Percentiles rank a stretch among this genome's conserved stretches.
phyloP scores from a whole-genome alignment of 1,140 invertebrate genomes.

The Chymomyza costata region DNA sequence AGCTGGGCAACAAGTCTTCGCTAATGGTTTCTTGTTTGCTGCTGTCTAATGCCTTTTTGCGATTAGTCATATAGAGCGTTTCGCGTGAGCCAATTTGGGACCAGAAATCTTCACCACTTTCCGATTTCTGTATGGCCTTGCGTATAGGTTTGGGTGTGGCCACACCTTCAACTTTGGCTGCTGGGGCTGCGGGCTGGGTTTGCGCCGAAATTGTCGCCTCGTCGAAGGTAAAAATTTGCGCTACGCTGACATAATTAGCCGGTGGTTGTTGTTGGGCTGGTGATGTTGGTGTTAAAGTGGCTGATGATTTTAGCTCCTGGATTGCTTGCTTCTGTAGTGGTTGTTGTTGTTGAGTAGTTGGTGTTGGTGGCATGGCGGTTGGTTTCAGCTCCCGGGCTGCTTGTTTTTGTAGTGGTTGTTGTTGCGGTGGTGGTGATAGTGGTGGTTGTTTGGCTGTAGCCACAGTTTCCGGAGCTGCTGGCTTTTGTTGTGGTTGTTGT shows the following conservation, averaged over 20 bases:
- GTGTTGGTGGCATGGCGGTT: too few relatives aligned
- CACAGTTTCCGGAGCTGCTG: not conserved
- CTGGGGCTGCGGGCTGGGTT: slow-evolving; percentile 7
- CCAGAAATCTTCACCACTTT: slow-evolving; percentile 74
- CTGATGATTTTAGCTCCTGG: not conserved
- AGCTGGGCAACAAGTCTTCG: not conserved
- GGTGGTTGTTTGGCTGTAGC: too few relatives aligned
- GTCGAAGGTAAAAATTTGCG: slow-evolving; percentile 65
- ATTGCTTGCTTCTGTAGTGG: not conserved
- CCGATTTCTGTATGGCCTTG: slow-evolving; percentile 55
- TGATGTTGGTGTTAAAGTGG: not conserved
- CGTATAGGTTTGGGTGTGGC: slow-evolving; percentile 58
- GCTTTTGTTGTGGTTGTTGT: not conserved
- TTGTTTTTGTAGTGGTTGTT: slow-evolving; percentile 3
- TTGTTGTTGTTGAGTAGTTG: too few relatives aligned
- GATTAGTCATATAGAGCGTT: slow-evolving; percentile 70
- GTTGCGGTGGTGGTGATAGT: slow-evolving; percentile 2
- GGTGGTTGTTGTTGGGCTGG: slow-evolving; percentile 14
- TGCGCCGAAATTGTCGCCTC: slow-evolving; percentile 41
- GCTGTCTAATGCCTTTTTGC: slow-evolving; percentile 44
- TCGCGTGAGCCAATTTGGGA: slow-evolving; percentile 63
- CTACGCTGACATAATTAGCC: slow-evolving; percentile 35
- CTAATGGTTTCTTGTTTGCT: not conserved
- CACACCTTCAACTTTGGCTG: slow-evolving; percentile 28
- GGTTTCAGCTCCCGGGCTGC: not conserved